Base-by-base conservation (phyloP, 2,113 vertebrate genomes). In the Canis aureus region DNA sequence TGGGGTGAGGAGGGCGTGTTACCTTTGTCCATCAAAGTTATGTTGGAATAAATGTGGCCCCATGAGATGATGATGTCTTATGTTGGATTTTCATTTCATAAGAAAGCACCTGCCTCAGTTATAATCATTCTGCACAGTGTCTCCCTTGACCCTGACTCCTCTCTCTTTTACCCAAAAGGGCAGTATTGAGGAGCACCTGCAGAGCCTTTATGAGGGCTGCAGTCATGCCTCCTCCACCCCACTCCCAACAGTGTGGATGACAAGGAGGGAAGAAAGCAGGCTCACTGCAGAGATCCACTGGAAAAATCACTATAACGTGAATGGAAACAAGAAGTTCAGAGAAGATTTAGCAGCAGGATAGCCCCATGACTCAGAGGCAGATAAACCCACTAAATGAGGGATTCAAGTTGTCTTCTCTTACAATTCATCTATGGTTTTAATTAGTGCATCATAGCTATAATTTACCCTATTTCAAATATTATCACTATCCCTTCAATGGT, bases 221-320 rank as follows among this genome's bases (percentile, higher is more conserved):
- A 11, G 0, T 12, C 57, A 19, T 23, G 2, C 6, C 74, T 60
- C 5, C 17, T 55, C 0, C 0, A 1, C 1, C 5, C 1, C 3
- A 1, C 1, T 29, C 11, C 1, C 9, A 2, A 29, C 15, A 55
- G 23, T 0, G 1, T 32, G 11, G 2, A 19, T 35, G 64, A 38
- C 15, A 10, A 29, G 12, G 5, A 11, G 16, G 32, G 8, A 35
- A 38, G 23, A 64, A n/a, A 57, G 20, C 2, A 15, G 9, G 35
- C 43, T 7, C 3, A 8, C 38, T 35, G 19, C 67, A 80, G 59
- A 29, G 25, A n/a, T 27, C 20, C 53, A 2, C 38, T 13, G 19
- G 57, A 76, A 59, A 29, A 25, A n/a, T 51, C 17, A 3, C 20
- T 13, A 0, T 0, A 35, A 0, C 17, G 11, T 27, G 43, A 57